Base-by-base conservation (phyloP, 1,140 invertebrate species). In the Lutraria rhynchaena region DNA sequence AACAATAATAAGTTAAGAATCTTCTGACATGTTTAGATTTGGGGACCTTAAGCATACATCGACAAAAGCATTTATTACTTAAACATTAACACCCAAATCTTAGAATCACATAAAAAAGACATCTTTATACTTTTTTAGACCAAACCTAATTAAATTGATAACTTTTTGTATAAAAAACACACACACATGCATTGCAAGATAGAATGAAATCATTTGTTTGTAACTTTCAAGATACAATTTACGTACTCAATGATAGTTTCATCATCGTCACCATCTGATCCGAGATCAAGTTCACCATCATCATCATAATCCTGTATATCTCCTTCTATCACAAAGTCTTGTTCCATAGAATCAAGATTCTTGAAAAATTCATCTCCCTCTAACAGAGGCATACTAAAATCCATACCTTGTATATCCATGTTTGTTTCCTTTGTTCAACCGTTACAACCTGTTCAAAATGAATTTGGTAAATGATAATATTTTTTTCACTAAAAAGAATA, bases 291-390 rank as follows among this genome's bases (percentile, higher is more conserved):
- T 35, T 85, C 82, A 51, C 65, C 83, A 70, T 81, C 81, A 27
- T 85, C 85, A 81, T 84, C 83, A 75, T 85, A 83, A 57, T 86
- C 85, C n/a, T 80, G 57, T 70, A 87, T 88, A 9, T 82, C 85
- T 24, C 84, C 86, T 78, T 89, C 87, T 73, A 88, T 84, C n/a
- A 85, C 69, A 75, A 85, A 87, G 35, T 87, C 83, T 27, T 87
- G 77, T 33, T 87, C 85, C 83, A 87, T 84, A 5, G 31, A 71
- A n/a, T 49, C 78, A 29, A 53, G 24, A 29, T 70, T 69, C 55
- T 53, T 53, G 44, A 67, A 80, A 44, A 82, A 83, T 22, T 81
- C 78, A 44, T 81, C 78, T n/a, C 78, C 78, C 1, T 81, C 78
- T 24, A 81, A 35, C 44, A 81, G 46, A n/a, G 51, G 70, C 58